Conservation (phyloP, 2,113 vertebrate species). For the Pampusana beccarii region DNA sequence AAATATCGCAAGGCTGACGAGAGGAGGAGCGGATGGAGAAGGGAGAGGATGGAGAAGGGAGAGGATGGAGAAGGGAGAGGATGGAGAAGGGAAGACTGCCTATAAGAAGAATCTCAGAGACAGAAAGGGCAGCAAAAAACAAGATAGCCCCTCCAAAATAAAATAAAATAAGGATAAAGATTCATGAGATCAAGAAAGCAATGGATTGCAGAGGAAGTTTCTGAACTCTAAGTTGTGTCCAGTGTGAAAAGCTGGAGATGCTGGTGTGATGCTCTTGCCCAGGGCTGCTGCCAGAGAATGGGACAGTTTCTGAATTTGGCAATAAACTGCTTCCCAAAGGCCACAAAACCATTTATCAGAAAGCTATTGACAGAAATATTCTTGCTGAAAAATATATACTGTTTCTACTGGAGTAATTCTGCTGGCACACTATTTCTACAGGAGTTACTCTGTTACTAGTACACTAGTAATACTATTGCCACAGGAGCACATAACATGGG, state of each 20-base stretch:
- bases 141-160: not conserved
- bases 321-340: not conserved
- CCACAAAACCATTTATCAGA: not conserved
- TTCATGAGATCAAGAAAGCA: not conserved
- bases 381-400: not conserved
- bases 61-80: too few species aligned
- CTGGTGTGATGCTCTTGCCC: accelerated
- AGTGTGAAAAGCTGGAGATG: not conserved
- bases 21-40: too few species aligned
- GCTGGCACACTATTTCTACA: not conserved
- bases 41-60: not conserved
- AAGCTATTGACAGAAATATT: not conserved
- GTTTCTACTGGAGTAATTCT: not conserved
- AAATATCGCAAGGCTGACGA: not conserved
- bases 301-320: not conserved
- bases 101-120: not conserved
- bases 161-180: not conserved
- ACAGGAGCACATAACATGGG: not conserved
- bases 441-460: not conserved
- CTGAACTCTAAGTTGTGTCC: not conserved
- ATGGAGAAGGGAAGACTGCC: not conserved
- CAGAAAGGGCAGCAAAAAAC: not conserved
- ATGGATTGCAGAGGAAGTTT: not conserved
- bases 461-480: not conserved
- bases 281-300: not conserved